Evolutionary conservation across 1,140 invertebrate species (phyloP), one percentile per base, ranked within the genome.

Genomic region (Pseudomyrmex flavicornis): DNA sequence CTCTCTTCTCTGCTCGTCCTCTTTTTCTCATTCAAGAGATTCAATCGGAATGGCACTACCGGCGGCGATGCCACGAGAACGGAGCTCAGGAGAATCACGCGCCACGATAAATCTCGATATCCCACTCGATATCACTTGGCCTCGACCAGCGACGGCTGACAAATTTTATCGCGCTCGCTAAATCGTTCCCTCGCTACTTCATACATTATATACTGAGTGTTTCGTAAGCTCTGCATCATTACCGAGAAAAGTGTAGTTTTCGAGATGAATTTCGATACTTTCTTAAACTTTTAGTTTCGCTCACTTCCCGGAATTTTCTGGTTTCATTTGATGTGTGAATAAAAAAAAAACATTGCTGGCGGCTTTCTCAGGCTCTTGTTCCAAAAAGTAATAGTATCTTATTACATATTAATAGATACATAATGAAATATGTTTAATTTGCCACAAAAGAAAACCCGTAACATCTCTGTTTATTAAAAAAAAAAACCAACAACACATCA

Each of bases 81-180:
- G 75, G 15, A 85, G 59, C 59, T 70, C 61, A 13, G 69, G 50
- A 59, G 75, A 80, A 85, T 86, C 83, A 44, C 75, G 68, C 66
- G 54, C 58, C 44, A 72, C 69, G 84, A 84, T 86, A 84, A 84
- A 84, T 84, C 82, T 84, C 74, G 82, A 86, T 79, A 84, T 79
- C 85, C 73, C 54, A 77, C 59, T 58, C 68, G 73, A 83, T 84
- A 85, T 72, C 80, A 82, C 69, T 82, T 82, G 79, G 77, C 77
- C 59, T 58, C 83, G 35, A 73, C 77, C 73, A 62, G 66, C 72
- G 50, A 52, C 83, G 54, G 50, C 46, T 84, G 85, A 84, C 83
- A 77, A 86, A 86, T 86, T 86, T 84, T 79, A 86, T 86, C 73
- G 59, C 62, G 48, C 48, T 12, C 13, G 74, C 10, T 75, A 76